Evolutionary conservation across 2,888 invertebrate species (phyloP).

Genomic region (Brenthis daphne): DNA sequence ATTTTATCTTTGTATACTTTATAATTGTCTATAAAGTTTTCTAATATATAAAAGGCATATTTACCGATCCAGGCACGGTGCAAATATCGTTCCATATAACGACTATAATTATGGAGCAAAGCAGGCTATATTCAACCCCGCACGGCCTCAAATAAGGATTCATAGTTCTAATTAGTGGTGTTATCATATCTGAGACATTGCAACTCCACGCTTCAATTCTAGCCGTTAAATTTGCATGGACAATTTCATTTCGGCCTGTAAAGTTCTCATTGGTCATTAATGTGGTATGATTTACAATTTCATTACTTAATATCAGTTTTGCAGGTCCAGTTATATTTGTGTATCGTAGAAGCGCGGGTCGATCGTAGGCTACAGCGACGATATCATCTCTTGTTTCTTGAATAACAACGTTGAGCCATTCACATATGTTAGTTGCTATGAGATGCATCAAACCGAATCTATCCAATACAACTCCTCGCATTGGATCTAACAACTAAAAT

Average conservation of each 20-base stretch:
- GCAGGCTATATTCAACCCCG: conserved; percentile 91
- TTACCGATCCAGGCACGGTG: conserved; percentile 77
- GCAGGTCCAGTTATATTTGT: conserved; percentile 62
- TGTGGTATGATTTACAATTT: conserved; percentile 53
- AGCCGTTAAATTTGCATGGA: conserved; percentile 46
- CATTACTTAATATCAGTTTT: conserved; percentile 52
- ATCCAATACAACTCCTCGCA: conserved; percentile 75
- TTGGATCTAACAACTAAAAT: conserved; percentile 70
- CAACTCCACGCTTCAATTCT: conserved; percentile 62
- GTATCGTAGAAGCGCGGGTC: conserved; percentile 60
- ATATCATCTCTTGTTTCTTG: conserved; percentile 95
- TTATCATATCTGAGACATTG: conserved; percentile 80
- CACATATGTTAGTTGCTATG: conserved; percentile 95
- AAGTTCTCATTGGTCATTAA: conserved; percentile 31
- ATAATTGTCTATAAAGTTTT: not conserved
- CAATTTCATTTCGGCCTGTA: conserved; percentile 27
- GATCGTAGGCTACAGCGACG: conserved; percentile 71
- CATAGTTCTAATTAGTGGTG: conserved; percentile 83
- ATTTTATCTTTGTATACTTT: too few relatives aligned
- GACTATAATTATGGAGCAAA: conserved; percentile 89
- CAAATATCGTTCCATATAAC: conserved; percentile 91
- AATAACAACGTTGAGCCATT: conserved; percentile 94
- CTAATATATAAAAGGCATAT: conserved; percentile 36
- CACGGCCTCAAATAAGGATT: conserved; percentile 91
- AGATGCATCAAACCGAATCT: conserved; percentile 96